phyloP scores from a whole-genome alignment of 2,888 invertebrate genomes.

The Ditula angustiorana region DNA sequence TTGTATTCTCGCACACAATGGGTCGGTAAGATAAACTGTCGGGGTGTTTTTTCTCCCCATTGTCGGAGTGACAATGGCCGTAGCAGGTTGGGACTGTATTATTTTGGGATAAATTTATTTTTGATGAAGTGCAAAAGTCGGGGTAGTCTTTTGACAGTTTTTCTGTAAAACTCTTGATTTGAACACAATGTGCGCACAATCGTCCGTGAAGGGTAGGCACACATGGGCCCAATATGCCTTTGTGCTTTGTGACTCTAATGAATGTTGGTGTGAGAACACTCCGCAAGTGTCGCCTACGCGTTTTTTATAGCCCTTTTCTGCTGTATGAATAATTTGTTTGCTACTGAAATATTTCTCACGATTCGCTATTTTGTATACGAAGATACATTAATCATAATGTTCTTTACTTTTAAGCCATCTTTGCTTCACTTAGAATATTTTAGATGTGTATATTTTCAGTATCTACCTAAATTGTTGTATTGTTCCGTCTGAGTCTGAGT shows the following conservation, averaged over 20 bases:
- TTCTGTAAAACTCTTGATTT: slow-evolving; percentile 69
- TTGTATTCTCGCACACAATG: slow-evolving; percentile 66
- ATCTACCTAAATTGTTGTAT: background rate
- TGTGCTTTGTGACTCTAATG: slow-evolving; percentile 71
- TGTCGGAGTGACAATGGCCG: slow-evolving; percentile 62
- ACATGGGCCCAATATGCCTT: slow-evolving; percentile 80
- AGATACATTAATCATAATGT: background rate
- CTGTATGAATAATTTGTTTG: slow-evolving; percentile 43
- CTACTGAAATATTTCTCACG: slow-evolving; percentile 47
- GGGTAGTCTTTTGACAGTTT: slow-evolving; percentile 70
- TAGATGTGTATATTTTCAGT: background rate
- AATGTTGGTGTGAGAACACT: slow-evolving; percentile 67
- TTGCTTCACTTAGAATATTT: background rate
- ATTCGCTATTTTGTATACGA: slow-evolving; percentile 18
- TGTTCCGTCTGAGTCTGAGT: background rate
- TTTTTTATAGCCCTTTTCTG: slow-evolving; percentile 45
- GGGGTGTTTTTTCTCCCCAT: slow-evolving; percentile 57
- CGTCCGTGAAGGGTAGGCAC: slow-evolving; percentile 73
- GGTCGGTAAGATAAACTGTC: slow-evolving; percentile 54
- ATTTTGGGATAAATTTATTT: slow-evolving; percentile 77
- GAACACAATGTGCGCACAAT: slow-evolving; percentile 68
- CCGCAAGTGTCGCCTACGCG: slow-evolving; percentile 49
- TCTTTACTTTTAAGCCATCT: background rate
- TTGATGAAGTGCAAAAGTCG: slow-evolving; percentile 85
- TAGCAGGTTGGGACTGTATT: slow-evolving; percentile 75